Base-by-base conservation (phyloP, 2,888 invertebrate species). In the Nephrotoma guestfalica region DNA sequence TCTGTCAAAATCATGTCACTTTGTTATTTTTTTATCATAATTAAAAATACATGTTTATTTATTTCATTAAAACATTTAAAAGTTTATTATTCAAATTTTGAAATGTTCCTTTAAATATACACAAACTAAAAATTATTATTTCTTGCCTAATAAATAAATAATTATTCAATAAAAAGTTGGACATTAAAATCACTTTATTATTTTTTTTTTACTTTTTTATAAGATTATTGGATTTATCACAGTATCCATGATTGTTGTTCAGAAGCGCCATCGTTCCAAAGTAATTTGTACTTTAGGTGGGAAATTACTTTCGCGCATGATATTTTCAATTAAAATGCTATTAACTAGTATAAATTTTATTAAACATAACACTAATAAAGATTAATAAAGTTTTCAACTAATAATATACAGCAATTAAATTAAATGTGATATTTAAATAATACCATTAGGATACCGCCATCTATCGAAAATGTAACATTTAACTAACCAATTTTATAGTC, bases 1-100 rank as follows among this genome's bases (percentile, higher is more conserved):
- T 86, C 86, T 86, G 86, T 86, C 86, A 86, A 86, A 86, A 57
- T 51, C 86, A 86, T 86, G 86, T 86, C 86, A 86, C 51, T 86
- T 86, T 86, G 43, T 45, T 47, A 45, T 86, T 86, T 85, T 42
- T 85, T 42, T 85, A 41, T 85, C 41, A 42, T 41, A 42, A 85
- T 42, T 42, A 85, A 85, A 42, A 85, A 85, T 71, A 71, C 71
- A 71, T 71, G 71, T 71, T 71, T 71, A 71, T 71, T 71, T 71
- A 71, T 71, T 71, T 7, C 71, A 9, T 71, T 30, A n/a, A 11
- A 84, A 84, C 84, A 84, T 84, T 84, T n/a, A 84, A 84, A 84
- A 7, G 84, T 84, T 41, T 84, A 84, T 41, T 41, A 84, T 41
- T 41, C 41, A 84, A 84, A 41, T 84, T 84, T 41, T 41, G 42